phyloP scores from a whole-genome alignment of 2,113 vertebrate genomes.

The Dicerorhinus sumatrensis region DNA sequence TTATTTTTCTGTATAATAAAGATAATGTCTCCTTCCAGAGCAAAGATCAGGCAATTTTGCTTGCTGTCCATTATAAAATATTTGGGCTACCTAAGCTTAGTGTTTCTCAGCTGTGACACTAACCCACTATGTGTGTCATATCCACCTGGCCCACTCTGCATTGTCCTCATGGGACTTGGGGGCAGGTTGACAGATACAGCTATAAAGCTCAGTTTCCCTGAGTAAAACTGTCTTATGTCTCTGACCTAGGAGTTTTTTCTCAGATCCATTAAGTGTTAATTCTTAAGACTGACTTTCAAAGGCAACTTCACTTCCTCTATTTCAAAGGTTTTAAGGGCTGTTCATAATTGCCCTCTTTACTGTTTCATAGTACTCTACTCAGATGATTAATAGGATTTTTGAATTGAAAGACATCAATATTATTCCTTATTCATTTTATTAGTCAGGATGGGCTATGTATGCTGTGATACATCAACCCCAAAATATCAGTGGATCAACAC shows the following conservation, averaged over 20 bases:
- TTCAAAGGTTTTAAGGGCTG: not conserved
- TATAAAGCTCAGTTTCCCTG: not conserved
- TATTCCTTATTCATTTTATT: not conserved
- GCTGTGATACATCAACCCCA: not conserved
- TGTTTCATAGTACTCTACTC: constrained; percentile 2
- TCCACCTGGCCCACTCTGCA: no score
- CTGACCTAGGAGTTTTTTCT: not conserved
- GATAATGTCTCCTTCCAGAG: not conserved
- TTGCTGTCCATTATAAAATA: not conserved
- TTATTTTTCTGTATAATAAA: not conserved
- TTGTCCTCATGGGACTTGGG: not conserved
- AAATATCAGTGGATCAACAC: not conserved
- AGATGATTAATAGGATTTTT: not conserved
- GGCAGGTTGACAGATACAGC: not conserved
- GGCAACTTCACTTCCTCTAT: not conserved
- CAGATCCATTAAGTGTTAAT: not conserved
- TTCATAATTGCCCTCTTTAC: not conserved
- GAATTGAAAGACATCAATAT: not conserved
- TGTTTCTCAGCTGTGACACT: not conserved
- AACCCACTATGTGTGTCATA: not conserved
- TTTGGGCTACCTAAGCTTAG: not conserved
- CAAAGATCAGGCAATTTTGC: not conserved
- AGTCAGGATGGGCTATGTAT: not conserved
- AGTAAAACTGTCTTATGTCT: not conserved
- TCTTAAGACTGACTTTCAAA: constrained; percentile 17